Base-by-base conservation (phyloP, 2,113 vertebrate genomes). In the Cyanoramphus novaezelandiae region DNA sequence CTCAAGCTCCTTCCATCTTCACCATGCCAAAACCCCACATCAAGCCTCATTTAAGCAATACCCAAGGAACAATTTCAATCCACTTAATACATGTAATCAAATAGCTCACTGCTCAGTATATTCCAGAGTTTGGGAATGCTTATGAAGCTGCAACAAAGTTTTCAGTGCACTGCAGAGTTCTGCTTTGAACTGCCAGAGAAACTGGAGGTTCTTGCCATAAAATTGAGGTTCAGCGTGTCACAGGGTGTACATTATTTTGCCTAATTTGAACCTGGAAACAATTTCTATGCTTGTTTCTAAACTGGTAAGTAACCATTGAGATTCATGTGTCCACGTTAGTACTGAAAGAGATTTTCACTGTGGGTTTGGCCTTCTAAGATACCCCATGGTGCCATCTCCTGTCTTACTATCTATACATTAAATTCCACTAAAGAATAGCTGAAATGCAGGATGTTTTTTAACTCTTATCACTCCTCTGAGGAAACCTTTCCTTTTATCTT, bases 61-160 rank as follows among this genome's bases (percentile, higher is more conserved):
- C 4, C 50, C 28, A 92, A 90, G 60, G 46, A 94, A 43, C 16
- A 74, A n/a, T 86, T 95, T 88, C 88, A 93, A 88, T 93, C 28
- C 50, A 81, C 46, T 93, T 92, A 90, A 83, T 83, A 70, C 7
- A 7, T 49, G 53, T 39, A 88, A 90, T 86, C 82, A 86, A 91
- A 95, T 50, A 33, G 4, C 68, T 80, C 76, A 46, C 71, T 93
- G 37, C 28, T 93, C 43, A 16, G 64, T 81, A 37, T 86, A 92
- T 86, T 89, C 82, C 82, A 63, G 39, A 92, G 67, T 74, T 88
- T 96, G 75, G n/a, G 87, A 93, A 82, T 35, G 79, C 43, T 82
- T 80, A 74, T 49, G 69, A 82, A 95, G 63, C 63, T 91, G 87
- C 79, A 82, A 93, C 90, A 92, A 76, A 90, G 33, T n/a, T 94